phyloP scores from a whole-genome alignment of 2,888 invertebrate species.

The Xestia rhomboidea region DNA sequence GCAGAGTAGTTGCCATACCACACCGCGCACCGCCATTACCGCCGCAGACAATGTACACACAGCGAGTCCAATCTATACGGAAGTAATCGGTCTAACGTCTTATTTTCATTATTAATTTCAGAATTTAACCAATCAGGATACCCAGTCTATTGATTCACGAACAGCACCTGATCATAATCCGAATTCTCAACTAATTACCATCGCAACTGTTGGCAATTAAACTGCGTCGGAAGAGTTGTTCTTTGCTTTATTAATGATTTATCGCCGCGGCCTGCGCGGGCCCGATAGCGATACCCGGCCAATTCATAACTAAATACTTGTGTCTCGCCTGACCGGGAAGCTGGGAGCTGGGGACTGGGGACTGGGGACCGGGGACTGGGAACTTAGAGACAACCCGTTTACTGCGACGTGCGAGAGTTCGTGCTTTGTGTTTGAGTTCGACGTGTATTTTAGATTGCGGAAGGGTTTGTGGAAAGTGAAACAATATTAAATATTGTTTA shows the following conservation, averaged over 20 bases:
- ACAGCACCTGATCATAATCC: constrained; percentile 36
- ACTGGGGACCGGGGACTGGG: constrained; percentile 6
- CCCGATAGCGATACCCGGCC: constrained; percentile 67
- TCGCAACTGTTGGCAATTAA: constrained; percentile 70
- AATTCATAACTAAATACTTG: constrained; percentile 64
- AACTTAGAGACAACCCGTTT: constrained; percentile 27
- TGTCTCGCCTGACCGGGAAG: constrained; percentile 45
- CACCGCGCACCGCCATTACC: neutral
- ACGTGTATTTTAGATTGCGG: constrained; percentile 7
- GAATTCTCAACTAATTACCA: constrained; percentile 47
- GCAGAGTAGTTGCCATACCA: neutral
- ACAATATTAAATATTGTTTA: neutral
- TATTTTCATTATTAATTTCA: neutral
- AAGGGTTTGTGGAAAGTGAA: neutral
- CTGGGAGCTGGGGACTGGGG: constrained; percentile 10
- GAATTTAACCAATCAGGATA: neutral
- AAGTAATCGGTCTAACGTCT: neutral
- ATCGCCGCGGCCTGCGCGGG: constrained; percentile 71
- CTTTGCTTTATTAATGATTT: constrained; percentile 77
- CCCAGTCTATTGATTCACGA: constrained; percentile 3
- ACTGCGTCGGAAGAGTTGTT: constrained; percentile 70
- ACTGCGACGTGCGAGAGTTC: neutral
- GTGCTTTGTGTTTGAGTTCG: constrained; percentile 33
- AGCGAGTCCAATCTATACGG: neutral
- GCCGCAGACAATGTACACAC: neutral